Percentiles rank a stretch among this genome's conserved stretches.
phyloP scores from a whole-genome alignment of 2,113 vertebrate genomes.

The Orthonyx spaldingii region DNA sequence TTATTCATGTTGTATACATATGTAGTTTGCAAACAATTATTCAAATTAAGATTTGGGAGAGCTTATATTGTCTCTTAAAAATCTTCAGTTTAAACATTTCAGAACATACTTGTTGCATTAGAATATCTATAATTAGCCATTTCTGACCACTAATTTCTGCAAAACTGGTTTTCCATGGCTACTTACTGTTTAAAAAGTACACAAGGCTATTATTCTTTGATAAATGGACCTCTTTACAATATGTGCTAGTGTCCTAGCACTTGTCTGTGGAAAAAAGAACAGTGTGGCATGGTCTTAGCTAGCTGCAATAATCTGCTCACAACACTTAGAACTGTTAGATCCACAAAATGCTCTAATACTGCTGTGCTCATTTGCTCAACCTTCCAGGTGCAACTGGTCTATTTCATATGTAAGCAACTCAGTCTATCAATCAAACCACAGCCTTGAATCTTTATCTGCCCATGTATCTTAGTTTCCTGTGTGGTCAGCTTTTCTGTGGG shows the following conservation, averaged over 20 bases:
- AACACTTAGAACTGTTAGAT: not conserved
- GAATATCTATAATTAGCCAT: not conserved
- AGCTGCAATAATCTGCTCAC: not conserved
- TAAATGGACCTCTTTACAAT: not conserved
- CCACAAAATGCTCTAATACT: not conserved
- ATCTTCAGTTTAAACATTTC: not conserved
- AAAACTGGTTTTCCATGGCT: not conserved
- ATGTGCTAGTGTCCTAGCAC: not conserved
- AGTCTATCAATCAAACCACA: not conserved
- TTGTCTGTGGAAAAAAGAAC: not conserved
- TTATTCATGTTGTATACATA: not conserved
- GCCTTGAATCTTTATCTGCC: not conserved
- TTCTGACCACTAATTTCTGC: not conserved
- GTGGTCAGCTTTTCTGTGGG: not conserved
- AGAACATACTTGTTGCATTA: not conserved
- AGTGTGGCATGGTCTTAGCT: not conserved
- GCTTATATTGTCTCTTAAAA: not conserved
- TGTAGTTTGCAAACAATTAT: not conserved
- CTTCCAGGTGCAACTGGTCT: not conserved
- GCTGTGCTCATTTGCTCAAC: not conserved
- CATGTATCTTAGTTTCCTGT: not conserved
- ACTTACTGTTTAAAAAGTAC: not conserved
- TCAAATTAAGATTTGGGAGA: not conserved
- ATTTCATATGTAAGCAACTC: not conserved
- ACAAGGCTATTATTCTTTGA: not conserved